Evolutionary conservation across 2,113 vertebrate species (phyloP), one percentile per base, ranked within the genome.

Genomic region (Chelonoidis abingdonii): DNA sequence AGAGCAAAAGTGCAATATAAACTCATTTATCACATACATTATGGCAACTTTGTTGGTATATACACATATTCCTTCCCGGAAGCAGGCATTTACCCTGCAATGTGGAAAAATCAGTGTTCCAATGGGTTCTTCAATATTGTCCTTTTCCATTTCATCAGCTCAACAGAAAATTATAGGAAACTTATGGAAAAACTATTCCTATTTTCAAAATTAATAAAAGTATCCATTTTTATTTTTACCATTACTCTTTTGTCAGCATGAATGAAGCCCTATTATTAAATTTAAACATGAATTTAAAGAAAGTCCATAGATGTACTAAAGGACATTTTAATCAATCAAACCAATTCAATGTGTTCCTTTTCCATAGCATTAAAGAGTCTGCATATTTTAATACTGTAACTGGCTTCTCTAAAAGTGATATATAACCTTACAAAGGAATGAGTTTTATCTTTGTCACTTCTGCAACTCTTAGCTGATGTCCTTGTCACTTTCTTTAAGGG

Each of bases 171-270:
- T 24, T 31, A 21, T 1, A 5, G 35, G 76, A 75, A 4, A 13
- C 0, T 6, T 31, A 11, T 14, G 0, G 5, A 3, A 5, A 35
- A 19, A 2, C n/a, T 29, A 52, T 50, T 47, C 17, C 25, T 57
- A 19, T 5, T 10, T 59, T 35, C 56, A 47, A 2, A 1, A 2
- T 65, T 24, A 78, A 78, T 56, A 38, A 53, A 65, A 49, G 79
- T 57, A 0, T 10, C 21, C 12, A 27, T 9, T 47, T 1, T 49
- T 53, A 27, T 41, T 49, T 24, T 10, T 6, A 11, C 29, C 87
- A 54, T 62, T 54, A 47, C 3, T 0, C 1, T 21, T 89, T 49
- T 24, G n/a, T 38, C 29, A 59, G 54, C 24, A 5, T 38, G n/a
- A 4, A 44, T 47, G 41, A 12, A 50, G 41, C 0, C 0, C 1